These are phyloP conservation scores for Pygmarrhopalites habei DNA, from an alignment of 1,140 invertebrate genomes.

Conservation along the genomic window DNA sequence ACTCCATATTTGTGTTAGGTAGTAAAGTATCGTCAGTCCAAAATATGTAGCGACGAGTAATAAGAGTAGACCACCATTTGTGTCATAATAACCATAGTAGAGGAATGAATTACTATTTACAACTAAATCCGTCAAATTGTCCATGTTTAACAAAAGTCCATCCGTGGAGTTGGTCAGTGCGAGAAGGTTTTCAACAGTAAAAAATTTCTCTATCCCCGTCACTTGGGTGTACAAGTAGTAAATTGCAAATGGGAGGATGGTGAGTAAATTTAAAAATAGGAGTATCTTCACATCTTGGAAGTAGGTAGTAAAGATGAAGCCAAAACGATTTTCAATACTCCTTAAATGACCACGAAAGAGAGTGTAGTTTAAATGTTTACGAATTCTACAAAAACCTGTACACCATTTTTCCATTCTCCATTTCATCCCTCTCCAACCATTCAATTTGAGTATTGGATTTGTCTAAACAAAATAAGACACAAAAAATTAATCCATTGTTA, in stretches of 20 bases:
- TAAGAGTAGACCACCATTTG: no score
- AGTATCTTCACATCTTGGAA: slow-evolving; percentile 1
- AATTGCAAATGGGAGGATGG: not conserved
- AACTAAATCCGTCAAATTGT: no score
- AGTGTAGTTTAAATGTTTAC: not conserved
- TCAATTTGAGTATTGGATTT: slow-evolving; percentile 65
- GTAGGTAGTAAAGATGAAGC: not conserved
- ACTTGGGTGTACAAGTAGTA: not conserved
- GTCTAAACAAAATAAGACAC: no score
- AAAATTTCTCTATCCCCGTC: no score
- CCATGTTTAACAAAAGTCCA: no score
- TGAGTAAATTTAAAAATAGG: not conserved
- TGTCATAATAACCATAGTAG: no score
- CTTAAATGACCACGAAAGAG: not conserved
- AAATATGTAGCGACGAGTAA: no score
- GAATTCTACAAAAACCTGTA: not conserved
- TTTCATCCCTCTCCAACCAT: slow-evolving; percentile 68
- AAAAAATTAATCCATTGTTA: no score
- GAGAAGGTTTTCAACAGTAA: no score
- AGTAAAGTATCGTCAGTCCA: not conserved
- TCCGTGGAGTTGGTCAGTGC: no score
- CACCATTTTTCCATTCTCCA: slow-evolving; percentile 61
- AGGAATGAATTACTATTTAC: no score
- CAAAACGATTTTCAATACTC: not conserved
- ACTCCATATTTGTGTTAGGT: not conserved